Base-by-base conservation (phyloP, 1,140 invertebrate species). In the Macrotrachela quadricornifera region DNA sequence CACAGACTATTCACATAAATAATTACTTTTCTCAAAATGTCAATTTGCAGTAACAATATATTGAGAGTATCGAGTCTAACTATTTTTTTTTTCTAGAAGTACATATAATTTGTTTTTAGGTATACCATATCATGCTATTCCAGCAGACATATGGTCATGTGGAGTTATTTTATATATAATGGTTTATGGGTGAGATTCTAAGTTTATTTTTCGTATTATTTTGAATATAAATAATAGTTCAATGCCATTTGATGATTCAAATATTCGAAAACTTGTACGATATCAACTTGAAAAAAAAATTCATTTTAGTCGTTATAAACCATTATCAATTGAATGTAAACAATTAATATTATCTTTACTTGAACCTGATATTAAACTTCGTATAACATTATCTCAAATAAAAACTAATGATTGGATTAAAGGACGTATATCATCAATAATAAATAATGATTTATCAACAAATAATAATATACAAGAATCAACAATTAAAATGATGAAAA, bases 241-340 rank as follows among this genome's bases (percentile, higher is more conserved):
- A 6, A 69, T 69, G 67, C 67, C 67, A 10, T 71, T 62, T 56
- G 67, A 69, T 57, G 67, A 68, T 49, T 63, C 63, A 9, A 66
- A 65, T 52, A 57, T 71, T 15, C 63, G 66, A 53, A 63, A 62
- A 51, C 66, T 68, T 63, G 63, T 67, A 17, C 59, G 59, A 43
- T 60, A 66, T 39, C 71, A 72, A 50, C 77, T 80, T 63, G 78
- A 77, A 36, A 76, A 78, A 58, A 82, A 81, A 56, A 59, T 68
- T 10, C 41, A 42, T 14, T 42, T 42, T 15, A 42, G 13, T 42
- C 41, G 41, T 14, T 14, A 15, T 14, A 13, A 15, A 15, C 10
- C 41, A 13, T 13, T 42, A 14, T 4, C 41, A 42, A 13, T 3
- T 15, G 15, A 42, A 13, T 42, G 41, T 42, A 42, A 14, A 15